Base-by-base conservation (phyloP, 2,113 vertebrate genomes). In the Phrynosoma blainvillii region DNA sequence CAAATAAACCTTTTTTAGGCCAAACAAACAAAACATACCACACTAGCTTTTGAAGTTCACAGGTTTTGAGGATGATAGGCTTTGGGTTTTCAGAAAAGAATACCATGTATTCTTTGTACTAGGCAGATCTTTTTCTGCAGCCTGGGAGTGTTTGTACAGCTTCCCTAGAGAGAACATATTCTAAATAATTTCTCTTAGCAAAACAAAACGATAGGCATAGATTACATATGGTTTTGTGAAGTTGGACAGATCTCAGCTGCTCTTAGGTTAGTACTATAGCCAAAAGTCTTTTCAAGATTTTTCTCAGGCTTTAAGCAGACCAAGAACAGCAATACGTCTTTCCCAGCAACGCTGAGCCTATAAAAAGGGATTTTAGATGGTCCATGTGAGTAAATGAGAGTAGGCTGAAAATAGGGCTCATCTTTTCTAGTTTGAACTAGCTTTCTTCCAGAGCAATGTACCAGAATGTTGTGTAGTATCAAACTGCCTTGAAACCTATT, bases 201-300 rank as follows among this genome's bases (percentile, higher is more conserved):
- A 82, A 89, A 77, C 79, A 70, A 56, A 77, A 79, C 47, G 3
- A 13, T 85, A 84, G 87, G 71, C 5, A 92, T 66, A 90, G 82
- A 81, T 84, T 65, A 89, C 71, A 91, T 88, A 79, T 88, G 47
- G 65, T 82, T 83, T 91, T 54, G 65, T 68, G 62, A 88, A 65
- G 76, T 70, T 47, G 56, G 10, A 30, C 40, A 42, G 5, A 11
- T n/a, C 73, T n/a, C 78, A 90, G 78, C 5, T 82, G 30, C 82
- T 87, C 70, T 87, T 13, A 62, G 52, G 5, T 21, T 16, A 81
- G 42, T 88, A 59, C 12, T 18, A 68, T 62, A 76, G 9, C 71
- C 12, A 81, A 85, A 81, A 32, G 59, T 27, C 32, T 36, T 54
- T 82, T 32, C 40, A 30, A n/a, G 16, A 68, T 59, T 23, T 70